These are phyloP conservation scores for Fringilla coelebs DNA, from an alignment of 2,797 vertebrate species.

Conservation along the genomic window DNA sequence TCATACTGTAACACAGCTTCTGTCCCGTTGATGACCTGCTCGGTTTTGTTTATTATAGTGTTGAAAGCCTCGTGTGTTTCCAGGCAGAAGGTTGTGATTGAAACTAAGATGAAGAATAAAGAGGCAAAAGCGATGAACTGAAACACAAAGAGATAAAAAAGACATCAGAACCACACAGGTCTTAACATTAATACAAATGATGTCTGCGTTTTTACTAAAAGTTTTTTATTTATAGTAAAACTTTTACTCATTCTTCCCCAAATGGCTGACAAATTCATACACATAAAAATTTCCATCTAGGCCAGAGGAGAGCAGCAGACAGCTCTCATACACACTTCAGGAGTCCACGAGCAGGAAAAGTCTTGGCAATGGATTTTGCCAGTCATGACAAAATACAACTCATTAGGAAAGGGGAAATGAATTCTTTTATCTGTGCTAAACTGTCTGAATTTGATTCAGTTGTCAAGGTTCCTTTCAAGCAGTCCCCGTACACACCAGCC, in stretches of 20 bases:
- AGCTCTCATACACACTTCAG: fast-evolving
- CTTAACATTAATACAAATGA: not conserved
- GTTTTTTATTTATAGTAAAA: not conserved
- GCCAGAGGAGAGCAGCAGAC: not conserved
- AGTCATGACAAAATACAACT: not conserved
- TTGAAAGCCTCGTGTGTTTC: constrained; percentile 99
- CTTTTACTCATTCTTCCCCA: not conserved
- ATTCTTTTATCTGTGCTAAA: not conserved
- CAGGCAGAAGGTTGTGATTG: constrained; percentile 98
- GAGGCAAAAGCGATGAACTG: constrained; percentile 98
- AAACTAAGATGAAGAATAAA: constrained; percentile 98
- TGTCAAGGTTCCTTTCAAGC: not conserved
- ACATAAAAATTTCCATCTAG: not conserved
- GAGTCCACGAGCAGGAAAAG: not conserved
- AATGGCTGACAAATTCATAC: not conserved
- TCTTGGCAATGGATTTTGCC: not conserved
- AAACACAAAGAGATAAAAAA: constrained; percentile 54
- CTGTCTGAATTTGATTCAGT: not conserved
- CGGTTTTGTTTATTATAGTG: constrained; percentile 95
- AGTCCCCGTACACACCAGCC: not conserved
- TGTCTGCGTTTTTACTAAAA: not conserved
- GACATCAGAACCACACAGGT: not conserved
- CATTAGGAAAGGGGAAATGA: not conserved
- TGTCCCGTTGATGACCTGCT: constrained; percentile 79
- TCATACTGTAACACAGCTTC: constrained; percentile 86